These are phyloP conservation scores for Amia ocellicauda DNA, from an alignment of 2,113 vertebrate genomes.

Conservation along the genomic window DNA sequence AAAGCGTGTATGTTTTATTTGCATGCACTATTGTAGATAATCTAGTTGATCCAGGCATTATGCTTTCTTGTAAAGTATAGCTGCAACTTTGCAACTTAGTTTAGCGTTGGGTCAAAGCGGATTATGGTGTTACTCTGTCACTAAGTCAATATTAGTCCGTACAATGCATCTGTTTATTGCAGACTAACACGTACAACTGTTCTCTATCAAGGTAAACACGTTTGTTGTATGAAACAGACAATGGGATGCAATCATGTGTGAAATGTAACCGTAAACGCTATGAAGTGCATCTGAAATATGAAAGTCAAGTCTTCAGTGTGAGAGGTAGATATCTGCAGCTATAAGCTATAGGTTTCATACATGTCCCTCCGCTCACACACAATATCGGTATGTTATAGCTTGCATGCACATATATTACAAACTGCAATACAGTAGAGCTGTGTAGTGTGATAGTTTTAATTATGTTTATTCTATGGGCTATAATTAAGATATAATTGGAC, in stretches of 20 bases:
- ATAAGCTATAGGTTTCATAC: no score
- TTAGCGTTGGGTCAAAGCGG: conserved; percentile 6
- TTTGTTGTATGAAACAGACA: background rate
- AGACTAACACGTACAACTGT: background rate
- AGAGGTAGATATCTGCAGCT: no score
- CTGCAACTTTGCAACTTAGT: conserved; percentile 11
- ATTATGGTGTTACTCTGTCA: conserved; percentile 20
- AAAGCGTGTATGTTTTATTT: background rate
- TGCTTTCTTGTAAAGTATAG: background rate
- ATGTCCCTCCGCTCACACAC: no score
- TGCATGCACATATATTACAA: conserved; percentile 8
- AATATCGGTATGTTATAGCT: no score
- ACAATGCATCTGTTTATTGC: background rate
- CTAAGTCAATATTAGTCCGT: background rate
- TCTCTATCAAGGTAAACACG: background rate
- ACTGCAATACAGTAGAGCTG: no score
- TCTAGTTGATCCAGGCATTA: background rate
- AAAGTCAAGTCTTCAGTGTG: no score
- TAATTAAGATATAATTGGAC: no score
- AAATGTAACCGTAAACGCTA: background rate
- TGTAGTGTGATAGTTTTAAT: no score
- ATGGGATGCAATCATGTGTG: background rate
- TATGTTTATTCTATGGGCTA: no score
- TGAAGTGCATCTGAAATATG: background rate
- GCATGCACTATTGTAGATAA: background rate